These are phyloP conservation scores for Erebia aethiops DNA, from an alignment of 2,888 invertebrate genomes.

Conservation along the genomic window DNA sequence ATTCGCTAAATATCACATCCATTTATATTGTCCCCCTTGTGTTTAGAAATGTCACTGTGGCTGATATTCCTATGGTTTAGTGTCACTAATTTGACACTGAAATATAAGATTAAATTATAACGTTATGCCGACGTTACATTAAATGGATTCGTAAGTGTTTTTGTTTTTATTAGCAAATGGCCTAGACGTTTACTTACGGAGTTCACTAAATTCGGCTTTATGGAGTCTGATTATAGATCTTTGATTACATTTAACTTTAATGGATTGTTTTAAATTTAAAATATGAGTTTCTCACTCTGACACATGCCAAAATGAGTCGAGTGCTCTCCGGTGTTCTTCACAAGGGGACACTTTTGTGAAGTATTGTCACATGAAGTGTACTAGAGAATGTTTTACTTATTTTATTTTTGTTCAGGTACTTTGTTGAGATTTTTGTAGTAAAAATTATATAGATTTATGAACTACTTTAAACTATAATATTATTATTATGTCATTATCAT, in stretches of 20 bases:
- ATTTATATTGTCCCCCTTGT: constrained; percentile 70
- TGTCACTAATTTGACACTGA: constrained; percentile 79
- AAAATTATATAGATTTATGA: neutral
- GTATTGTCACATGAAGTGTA: constrained; percentile 27
- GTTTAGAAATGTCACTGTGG: constrained; percentile 79
- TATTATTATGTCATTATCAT: neutral
- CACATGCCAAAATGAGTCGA: constrained; percentile 30
- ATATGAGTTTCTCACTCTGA: constrained; percentile 25
- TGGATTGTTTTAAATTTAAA: constrained; percentile 30
- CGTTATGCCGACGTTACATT: constrained; percentile 62
- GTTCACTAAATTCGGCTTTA: constrained; percentile 19
- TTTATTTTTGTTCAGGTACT: constrained; percentile 7
- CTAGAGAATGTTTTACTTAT: constrained; percentile 21
- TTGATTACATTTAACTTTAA: constrained; percentile 33
- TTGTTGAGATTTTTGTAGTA: neutral
- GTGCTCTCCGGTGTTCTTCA: constrained; percentile 31
- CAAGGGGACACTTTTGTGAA: constrained; percentile 30
- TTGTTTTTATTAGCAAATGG: constrained; percentile 37
- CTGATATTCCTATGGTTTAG: constrained; percentile 76
- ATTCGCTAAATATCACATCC: constrained; percentile 76
- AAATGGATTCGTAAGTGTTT: constrained; percentile 64
- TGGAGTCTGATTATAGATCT: constrained; percentile 19
- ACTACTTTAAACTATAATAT: neutral
- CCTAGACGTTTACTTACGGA: constrained; percentile 14
- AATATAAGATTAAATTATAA: constrained; percentile 78